Evolutionary conservation across 2,797 vertebrate genomes (phyloP).

Genomic region (Acropternis orthonyx): DNA sequence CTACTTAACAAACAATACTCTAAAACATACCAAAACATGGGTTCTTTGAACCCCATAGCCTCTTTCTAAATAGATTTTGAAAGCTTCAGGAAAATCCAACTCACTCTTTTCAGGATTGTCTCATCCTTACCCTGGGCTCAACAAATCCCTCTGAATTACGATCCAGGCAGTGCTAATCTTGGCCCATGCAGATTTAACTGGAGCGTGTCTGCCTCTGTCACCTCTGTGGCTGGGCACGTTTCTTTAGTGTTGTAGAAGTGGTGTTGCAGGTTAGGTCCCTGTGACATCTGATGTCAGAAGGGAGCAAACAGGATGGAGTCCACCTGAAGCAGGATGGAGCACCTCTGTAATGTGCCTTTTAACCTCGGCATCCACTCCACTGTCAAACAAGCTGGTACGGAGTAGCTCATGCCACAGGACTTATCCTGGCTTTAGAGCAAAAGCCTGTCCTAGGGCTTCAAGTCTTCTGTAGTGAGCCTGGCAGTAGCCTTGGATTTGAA

Average conservation of each 20-base stretch:
- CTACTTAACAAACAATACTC: background rate
- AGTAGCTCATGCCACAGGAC: background rate
- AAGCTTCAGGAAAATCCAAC: background rate
- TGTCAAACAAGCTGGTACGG: background rate
- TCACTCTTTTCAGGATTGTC: background rate
- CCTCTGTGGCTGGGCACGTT: background rate
- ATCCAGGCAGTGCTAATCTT: background rate
- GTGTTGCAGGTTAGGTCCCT: background rate
- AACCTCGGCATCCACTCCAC: fast-evolving
- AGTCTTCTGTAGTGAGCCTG: background rate
- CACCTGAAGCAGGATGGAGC: background rate
- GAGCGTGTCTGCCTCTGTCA: background rate
- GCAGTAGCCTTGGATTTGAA: background rate
- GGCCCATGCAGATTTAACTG: background rate
- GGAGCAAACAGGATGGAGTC: background rate
- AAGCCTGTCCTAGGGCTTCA: background rate
- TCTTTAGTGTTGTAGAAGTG: background rate
- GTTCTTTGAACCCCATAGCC: background rate
- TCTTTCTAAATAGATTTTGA: background rate
- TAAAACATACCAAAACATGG: background rate
- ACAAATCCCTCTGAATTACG: background rate
- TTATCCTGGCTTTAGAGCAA: background rate
- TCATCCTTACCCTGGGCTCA: background rate
- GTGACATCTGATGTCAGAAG: background rate
- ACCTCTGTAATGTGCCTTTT: no score